A percentile compares a stretch with the other conserved stretches of the same genome.
These are phyloP conservation scores for Orchesella flavescens DNA, from an alignment of 2,888 invertebrate genomes.

Conservation along the genomic window DNA sequence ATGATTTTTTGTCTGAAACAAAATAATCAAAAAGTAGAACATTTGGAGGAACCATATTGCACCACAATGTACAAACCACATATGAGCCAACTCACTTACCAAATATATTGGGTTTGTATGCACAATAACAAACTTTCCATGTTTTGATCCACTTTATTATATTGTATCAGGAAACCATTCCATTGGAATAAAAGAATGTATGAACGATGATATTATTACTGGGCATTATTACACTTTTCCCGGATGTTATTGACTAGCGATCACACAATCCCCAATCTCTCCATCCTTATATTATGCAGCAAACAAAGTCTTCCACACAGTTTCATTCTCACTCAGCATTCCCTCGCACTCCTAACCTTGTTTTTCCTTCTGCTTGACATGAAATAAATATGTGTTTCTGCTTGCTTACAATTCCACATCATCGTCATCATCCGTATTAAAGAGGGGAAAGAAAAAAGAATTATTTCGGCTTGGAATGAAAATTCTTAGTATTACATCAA, in stretches of 20 bases:
- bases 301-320: conserved; percentile 39
- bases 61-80: too few relatives aligned
- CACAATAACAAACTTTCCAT: conserved; percentile 25
- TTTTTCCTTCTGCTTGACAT: conserved; percentile 9
- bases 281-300: conserved; percentile 5
- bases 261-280: conserved; percentile 3
- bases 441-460: conserved; percentile 29
- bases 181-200: conserved; percentile 60
- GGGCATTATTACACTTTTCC: conserved; percentile 54
- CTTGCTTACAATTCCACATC: conserved; percentile 33
- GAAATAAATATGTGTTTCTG: conserved; percentile 14
- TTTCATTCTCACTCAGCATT: conserved; percentile 34
- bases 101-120: not conserved
- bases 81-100: too few relatives aligned
- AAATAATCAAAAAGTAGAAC: not conserved
- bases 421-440: conserved; percentile 4
- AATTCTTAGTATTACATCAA: conserved; percentile 33
- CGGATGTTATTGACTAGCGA: conserved; percentile 33
- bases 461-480: conserved; percentile 35
- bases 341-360: conserved; percentile 40
- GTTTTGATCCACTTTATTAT: conserved; percentile 43
- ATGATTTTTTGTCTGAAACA: not conserved
- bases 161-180: conserved; percentile 53
- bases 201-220: conserved; percentile 53
- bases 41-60: not conserved